Conservation (phyloP, 2,797 vertebrate genomes). For the Mormyrops attenuatus region DNA sequence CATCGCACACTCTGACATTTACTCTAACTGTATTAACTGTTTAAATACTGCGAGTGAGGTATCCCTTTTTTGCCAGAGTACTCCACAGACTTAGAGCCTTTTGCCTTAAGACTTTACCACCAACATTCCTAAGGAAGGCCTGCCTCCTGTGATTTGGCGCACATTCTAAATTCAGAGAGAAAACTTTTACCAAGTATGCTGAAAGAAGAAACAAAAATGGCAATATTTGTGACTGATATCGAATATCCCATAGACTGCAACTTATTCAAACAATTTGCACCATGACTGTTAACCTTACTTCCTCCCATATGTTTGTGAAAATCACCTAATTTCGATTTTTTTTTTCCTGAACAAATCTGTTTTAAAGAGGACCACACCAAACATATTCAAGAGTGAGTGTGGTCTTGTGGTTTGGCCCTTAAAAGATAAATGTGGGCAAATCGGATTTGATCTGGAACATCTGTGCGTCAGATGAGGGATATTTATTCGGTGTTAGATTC, state of each 20-base stretch:
- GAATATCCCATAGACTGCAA: background rate
- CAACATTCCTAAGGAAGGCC: background rate
- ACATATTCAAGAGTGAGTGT: background rate
- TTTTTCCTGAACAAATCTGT: background rate
- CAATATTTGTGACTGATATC: background rate
- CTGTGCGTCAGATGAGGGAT: background rate
- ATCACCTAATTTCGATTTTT: background rate
- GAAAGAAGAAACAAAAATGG: background rate
- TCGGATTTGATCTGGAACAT: background rate
- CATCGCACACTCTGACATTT: background rate
- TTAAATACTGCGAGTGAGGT: background rate
- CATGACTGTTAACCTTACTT: background rate
- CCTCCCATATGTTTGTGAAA: background rate
- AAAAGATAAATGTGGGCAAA: background rate
- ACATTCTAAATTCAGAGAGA: background rate
- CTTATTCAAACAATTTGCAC: background rate
- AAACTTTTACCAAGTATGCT: background rate
- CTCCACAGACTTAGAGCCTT: background rate
- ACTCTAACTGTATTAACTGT: background rate
- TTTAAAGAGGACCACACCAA: background rate
- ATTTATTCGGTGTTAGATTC: background rate
- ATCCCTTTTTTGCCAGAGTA: background rate
- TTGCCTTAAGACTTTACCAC: background rate
- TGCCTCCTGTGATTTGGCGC: background rate
- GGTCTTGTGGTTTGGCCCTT: background rate